Evolutionary conservation across 2,797 vertebrate genomes (phyloP), one percentile per base, ranked within the genome.

Genomic region (Zalophus californianus): DNA sequence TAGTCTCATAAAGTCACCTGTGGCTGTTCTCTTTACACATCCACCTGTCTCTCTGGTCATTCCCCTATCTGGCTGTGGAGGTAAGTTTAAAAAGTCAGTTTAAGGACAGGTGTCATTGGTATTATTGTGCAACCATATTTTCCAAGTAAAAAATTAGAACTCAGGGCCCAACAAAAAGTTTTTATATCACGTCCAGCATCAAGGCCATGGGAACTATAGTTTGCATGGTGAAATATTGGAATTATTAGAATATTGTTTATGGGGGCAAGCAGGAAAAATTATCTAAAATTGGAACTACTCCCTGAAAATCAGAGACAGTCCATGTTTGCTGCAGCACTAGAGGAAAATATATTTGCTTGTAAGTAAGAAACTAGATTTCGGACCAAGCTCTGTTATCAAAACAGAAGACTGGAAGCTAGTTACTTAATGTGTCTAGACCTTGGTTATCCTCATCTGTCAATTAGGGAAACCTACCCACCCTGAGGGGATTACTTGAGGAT

Each of bases 91-190:
- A 90, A 91, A 91, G 48, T 85, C 48, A 75, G 23, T 64, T 85
- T 82, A 80, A 64, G 60, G 91, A 41, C 54, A 85, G 21, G 2
- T 64, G 32, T 68, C 86, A 27, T 83, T 97, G 68, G 25, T 86
- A 52, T 95, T 89, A 50, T 70, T 86, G 60, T 62, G 38, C 44
- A 88, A 70, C 70, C 5, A 8, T 90, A 50, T 84, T 85, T 95
- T 93, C 62, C 35, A 88, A 96, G 70, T 15, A 27, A 77, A 62
- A 93, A 93, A 50, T 91, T 64, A 93, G 86, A 82, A 78, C 50
- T 96, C 8, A 8, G 35, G 35, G 27, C 50, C 64, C 60, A 60
- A 93, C 35, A 29, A 62, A 87, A 50, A 85, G 58, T 91, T 93
- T 94, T 83, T 84, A 54, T 79, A 20, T 86, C 52, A 56, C 86